Evolutionary conservation across 2,113 vertebrate species (phyloP).

Genomic region (Halcyon malimbica): DNA sequence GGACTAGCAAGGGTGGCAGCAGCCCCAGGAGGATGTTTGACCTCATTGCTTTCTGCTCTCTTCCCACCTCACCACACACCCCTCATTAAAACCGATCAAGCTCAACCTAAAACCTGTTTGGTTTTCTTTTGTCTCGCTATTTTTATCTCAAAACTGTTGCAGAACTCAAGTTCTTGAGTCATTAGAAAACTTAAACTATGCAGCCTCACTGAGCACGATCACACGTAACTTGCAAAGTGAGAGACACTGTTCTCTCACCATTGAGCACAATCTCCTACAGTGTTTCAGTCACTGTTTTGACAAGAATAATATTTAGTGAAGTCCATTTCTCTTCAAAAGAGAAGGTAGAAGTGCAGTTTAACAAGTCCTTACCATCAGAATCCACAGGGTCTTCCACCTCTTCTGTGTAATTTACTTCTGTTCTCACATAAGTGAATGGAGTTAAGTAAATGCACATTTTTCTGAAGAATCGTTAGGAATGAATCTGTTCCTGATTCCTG

Average conservation of each 20-base stretch:
- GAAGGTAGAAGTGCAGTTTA: not conserved
- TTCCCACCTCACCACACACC: not conserved
- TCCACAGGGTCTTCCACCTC: conserved; percentile 96
- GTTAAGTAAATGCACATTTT: conserved; percentile 73
- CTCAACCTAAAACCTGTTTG: not conserved
- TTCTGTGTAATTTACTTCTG: conserved; percentile 98
- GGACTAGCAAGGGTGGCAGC: not conserved
- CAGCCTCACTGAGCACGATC: not conserved
- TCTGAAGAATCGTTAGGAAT: not conserved
- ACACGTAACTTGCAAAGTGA: not conserved
- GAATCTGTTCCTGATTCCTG: not conserved
- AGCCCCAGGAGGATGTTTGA: not conserved
- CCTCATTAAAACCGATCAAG: not conserved
- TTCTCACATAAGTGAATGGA: conserved; percentile 91
- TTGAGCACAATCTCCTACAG: not conserved
- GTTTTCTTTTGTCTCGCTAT: not conserved
- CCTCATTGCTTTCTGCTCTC: not conserved
- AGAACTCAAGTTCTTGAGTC: not conserved
- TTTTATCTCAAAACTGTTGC: not conserved
- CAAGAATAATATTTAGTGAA: not conserved
- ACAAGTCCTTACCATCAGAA: conserved; percentile 87
- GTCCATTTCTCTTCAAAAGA: not conserved
- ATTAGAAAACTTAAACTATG: not conserved
- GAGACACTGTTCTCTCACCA: not conserved
- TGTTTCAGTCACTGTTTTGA: not conserved